A percentile compares a stretch with the other conserved stretches of the same genome.
phyloP scores from a whole-genome alignment of 1,140 invertebrate genomes.

The Halictus rubicundus region DNA sequence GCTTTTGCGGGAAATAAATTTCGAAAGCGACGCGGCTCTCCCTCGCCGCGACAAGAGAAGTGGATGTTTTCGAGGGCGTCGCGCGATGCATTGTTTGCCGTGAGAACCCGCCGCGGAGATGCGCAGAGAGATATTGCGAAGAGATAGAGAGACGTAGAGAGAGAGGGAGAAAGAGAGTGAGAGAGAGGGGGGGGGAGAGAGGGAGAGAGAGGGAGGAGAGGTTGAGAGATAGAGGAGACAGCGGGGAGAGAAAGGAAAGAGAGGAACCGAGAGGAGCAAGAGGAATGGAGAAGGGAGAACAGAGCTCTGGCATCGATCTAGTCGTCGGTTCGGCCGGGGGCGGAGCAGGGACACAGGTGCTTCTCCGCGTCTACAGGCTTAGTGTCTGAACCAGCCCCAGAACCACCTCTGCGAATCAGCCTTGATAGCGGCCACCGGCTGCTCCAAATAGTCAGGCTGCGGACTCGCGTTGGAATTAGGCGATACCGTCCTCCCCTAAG shows the following conservation, averaged over 20 bases:
- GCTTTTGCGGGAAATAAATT: slow-evolving; percentile 68
- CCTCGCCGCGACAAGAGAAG: slow-evolving; percentile 67
- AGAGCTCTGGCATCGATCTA: slow-evolving; percentile 72
- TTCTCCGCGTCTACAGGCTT: slow-evolving; percentile 72
- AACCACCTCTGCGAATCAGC: slow-evolving; percentile 67
- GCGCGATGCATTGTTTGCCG: slow-evolving; percentile 71
- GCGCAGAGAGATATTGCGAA: slow-evolving; percentile 69
- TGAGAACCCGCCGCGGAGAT: slow-evolving; percentile 69
- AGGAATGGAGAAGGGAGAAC: slow-evolving; percentile 56
- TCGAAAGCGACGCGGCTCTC: slow-evolving; percentile 60
- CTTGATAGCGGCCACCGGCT: slow-evolving; percentile 62
- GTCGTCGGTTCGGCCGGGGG: slow-evolving; percentile 69
- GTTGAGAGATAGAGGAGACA: slow-evolving; percentile 28
- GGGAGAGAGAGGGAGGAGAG: slow-evolving; percentile 50
- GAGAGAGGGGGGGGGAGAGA: slow-evolving; percentile 46
- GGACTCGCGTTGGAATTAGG: slow-evolving; percentile 53
- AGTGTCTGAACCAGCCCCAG: slow-evolving; percentile 69
- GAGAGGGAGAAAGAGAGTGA: slow-evolving; percentile 40
- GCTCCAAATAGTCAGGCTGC: slow-evolving; percentile 54
- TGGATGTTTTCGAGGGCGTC: slow-evolving; percentile 73
- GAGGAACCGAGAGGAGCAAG: slow-evolving; percentile 41
- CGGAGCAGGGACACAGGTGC: slow-evolving; percentile 74
- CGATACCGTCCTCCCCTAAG: slow-evolving; percentile 25
- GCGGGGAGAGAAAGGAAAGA: too few species aligned
- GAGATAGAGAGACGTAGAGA: slow-evolving; percentile 57